phyloP scores from a whole-genome alignment of 2,113 vertebrate species.

The Mugil cephalus region DNA sequence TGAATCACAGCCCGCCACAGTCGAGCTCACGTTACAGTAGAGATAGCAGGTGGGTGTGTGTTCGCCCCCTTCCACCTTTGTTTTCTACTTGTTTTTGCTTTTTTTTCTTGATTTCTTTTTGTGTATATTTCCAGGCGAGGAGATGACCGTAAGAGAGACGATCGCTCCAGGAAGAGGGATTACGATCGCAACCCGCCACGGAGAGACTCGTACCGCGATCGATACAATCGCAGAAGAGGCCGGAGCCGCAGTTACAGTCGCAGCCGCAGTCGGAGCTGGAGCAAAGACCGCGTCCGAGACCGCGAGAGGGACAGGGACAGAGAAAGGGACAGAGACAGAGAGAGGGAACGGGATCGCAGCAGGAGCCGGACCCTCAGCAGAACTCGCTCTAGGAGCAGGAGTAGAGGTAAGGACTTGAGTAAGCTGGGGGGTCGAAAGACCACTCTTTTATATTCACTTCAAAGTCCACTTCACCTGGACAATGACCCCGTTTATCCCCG shows the following conservation, averaged over 20 bases:
- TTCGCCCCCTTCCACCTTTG: background rate
- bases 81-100: background rate
- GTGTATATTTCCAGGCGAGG: slow-evolving; percentile 84
- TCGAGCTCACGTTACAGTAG: slow-evolving; percentile 93
- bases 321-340: slow-evolving; percentile 84
- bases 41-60: slow-evolving; percentile 93
- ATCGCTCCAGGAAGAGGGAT: slow-evolving; percentile 95
- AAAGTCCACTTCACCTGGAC: slow-evolving; percentile 3
- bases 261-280: slow-evolving; percentile 95
- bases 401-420: slow-evolving; percentile 75
- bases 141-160: slow-evolving; percentile 95
- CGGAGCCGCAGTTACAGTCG: slow-evolving; percentile 94
- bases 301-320: slow-evolving; percentile 92
- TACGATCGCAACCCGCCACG: slow-evolving; percentile 93
- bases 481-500: background rate
- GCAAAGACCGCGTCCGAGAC: slow-evolving; percentile 92
- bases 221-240: slow-evolving; percentile 94
- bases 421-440: background rate
- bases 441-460: too few relatives aligned
- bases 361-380: slow-evolving; percentile 76
- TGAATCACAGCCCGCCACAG: slow-evolving; percentile 94
- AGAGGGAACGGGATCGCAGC: slow-evolving; percentile 81
- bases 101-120: background rate
- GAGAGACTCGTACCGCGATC: slow-evolving; percentile 95
- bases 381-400: slow-evolving; percentile 90